Percentiles rank a stretch among this genome's conserved stretches.
Evolutionary conservation across 37 sponge, comb jelly and placozoan species (phyloP).

Genomic region (Haliclona indistincta): DNA sequence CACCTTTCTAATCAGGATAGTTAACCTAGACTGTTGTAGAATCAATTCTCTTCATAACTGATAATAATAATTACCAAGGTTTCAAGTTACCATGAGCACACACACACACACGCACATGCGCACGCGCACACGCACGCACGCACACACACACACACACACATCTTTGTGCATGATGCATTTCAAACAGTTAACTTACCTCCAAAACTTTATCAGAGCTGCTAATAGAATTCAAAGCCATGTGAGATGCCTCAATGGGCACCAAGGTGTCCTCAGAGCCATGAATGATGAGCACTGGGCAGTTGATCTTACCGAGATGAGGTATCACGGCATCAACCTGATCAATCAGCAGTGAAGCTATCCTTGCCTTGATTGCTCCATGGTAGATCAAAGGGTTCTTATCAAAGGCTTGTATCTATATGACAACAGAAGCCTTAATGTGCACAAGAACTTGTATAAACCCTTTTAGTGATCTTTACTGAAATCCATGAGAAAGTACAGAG

Average conservation of each 20-base stretch:
- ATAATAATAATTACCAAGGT: background rate
- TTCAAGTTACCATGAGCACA: background rate
- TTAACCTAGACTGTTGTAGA: background rate
- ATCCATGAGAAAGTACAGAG: no score
- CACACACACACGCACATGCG: background rate
- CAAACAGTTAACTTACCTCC: constrained; percentile 27
- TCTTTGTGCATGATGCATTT: background rate
- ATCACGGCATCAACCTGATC: background rate
- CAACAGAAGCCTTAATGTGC: background rate
- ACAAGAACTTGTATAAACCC: no score
- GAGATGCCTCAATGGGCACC: constrained; percentile 56
- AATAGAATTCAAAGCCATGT: constrained; percentile 22
- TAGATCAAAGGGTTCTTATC: constrained; percentile 54
- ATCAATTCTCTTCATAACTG: no score
- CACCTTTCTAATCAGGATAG: no score
- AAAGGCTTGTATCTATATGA: constrained; percentile 43
- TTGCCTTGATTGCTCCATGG: constrained; percentile 49
- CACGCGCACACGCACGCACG: no score
- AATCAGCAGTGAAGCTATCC: constrained; percentile 39
- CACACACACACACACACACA: no score
- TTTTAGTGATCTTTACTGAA: no score
- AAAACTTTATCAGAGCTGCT: constrained; percentile 51
- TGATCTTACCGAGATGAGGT: constrained; percentile 12
- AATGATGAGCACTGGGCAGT: constrained; percentile 42
- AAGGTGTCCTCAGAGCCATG: constrained; percentile 64